Evolutionary conservation across 2,888 invertebrate genomes (phyloP), one percentile per base, ranked within the genome.

Genomic region (Spilarctia lutea): DNA sequence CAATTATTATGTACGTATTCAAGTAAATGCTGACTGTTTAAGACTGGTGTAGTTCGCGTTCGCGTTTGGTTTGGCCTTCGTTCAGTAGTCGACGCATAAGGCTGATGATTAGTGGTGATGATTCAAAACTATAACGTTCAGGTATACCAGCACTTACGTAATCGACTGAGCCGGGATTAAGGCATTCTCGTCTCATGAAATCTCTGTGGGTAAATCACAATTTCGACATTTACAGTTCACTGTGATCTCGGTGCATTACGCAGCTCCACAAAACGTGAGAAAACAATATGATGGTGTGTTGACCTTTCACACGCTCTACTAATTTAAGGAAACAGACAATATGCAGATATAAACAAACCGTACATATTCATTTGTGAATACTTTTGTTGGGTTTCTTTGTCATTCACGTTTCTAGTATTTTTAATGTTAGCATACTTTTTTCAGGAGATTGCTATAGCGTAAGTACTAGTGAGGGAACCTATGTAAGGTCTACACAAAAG

Each of bases 251-350:
- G 78, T 81, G 66, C 66, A 72, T 39, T 45, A 79, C 76, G 48
- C 66, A 52, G 67, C 68, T 39, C 68, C 66, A 60, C 63, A 81
- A 82, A 81, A 80, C 66, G 76, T 78, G 79, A 77, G 76, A 79
- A 76, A 78, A 75, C 71, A 75, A 75, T 80, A 79, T 76, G 60
- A 75, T 73, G 76, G 78, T 83, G 75, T 80, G 76, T 72, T 86
- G 87, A 87, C 87, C 88, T 90, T 89, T 92, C 90, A 81, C 91
- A 90, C 86, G 89, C 79, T 85, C 85, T 77, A 85, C 79, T 81
- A 81, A 86, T 82, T 82, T 80, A 82, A 77, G 82, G 83, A 84
- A 85, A 81, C 73, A 80, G 79, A 83, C 68, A 73, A 75, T 48
- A 68, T 75, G 72, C 76, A 76, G 60, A 48, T n/a, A 68, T 74